A percentile compares a stretch with the other conserved stretches of the same genome.
Evolutionary conservation across 2,888 invertebrate species (phyloP).

Genomic region (Diplazon laetatorius): DNA sequence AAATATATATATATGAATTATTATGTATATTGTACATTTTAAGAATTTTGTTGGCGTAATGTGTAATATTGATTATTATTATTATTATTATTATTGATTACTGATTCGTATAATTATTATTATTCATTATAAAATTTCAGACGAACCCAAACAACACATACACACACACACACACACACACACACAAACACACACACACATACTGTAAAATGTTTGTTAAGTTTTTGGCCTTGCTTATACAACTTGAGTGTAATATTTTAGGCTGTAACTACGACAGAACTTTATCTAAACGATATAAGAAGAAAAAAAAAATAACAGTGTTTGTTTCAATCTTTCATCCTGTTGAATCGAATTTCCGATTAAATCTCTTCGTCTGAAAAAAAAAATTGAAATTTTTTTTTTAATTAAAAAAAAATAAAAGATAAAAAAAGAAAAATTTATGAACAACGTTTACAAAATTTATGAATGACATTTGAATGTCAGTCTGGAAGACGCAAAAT

Average conservation of each 20-base stretch:
- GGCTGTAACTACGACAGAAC: slow-evolving; percentile 80
- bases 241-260: slow-evolving; percentile 81
- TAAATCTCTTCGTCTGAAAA: not conserved
- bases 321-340: slow-evolving; percentile 17
- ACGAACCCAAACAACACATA: slow-evolving; percentile 55
- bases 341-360: not conserved
- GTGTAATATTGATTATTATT: slow-evolving; percentile 65
- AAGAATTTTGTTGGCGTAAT: slow-evolving; percentile 77
- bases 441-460: too few relatives aligned
- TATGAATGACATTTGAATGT: too few relatives aligned
- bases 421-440: too few relatives aligned
- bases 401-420: not conserved
- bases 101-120: slow-evolving; percentile 70
- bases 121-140: slow-evolving; percentile 71
- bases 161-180: slow-evolving; percentile 58
- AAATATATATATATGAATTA: slow-evolving; percentile 55
- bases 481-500: too few relatives aligned
- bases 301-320: slow-evolving; percentile 56
- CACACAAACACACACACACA: slow-evolving; percentile 46
- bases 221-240: slow-evolving; percentile 82
- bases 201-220: slow-evolving; percentile 82
- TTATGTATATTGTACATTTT: slow-evolving; percentile 72
- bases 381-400: too few relatives aligned
- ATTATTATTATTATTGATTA: slow-evolving; percentile 58
- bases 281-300: slow-evolving; percentile 79